Conservation (phyloP, 2,113 vertebrate species). For the Pao palembangensis region DNA sequence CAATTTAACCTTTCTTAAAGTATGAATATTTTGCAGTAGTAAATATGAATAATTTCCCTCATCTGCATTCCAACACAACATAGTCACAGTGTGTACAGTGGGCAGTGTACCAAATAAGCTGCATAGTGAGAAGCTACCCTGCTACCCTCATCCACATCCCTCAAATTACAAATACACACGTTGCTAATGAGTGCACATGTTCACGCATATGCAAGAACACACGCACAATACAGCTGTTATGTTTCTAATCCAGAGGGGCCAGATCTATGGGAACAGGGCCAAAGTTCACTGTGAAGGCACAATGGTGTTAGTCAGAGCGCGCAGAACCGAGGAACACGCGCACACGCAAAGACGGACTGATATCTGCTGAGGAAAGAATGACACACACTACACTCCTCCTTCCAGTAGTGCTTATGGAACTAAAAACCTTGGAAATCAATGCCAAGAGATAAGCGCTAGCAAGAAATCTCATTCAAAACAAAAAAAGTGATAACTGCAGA, state of each 20-base stretch:
- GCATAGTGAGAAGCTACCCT: slow-evolving; percentile 45
- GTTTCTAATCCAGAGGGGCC: slow-evolving; percentile 66
- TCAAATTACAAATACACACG: slow-evolving; percentile 31
- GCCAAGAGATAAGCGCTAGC: slow-evolving; percentile 30
- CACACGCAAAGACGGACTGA: slow-evolving; percentile 16
- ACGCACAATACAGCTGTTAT: slow-evolving; percentile 77
- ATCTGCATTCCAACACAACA: slow-evolving; percentile 45
- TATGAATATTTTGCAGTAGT: slow-evolving; percentile 34
- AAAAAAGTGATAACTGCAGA: neutral
- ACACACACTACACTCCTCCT: slow-evolving; percentile 24
- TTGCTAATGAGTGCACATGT: slow-evolving; percentile 44
- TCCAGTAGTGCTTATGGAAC: slow-evolving; percentile 8
- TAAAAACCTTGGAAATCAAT: slow-evolving; percentile 21
- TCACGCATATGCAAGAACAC: slow-evolving; percentile 32
- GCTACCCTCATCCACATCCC: slow-evolving; percentile 12
- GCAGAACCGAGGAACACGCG: slow-evolving; percentile 12
- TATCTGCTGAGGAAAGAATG: slow-evolving; percentile 27
- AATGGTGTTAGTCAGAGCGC: slow-evolving; percentile 72
- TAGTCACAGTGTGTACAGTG: slow-evolving; percentile 49
- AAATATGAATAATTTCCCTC: slow-evolving; percentile 47
- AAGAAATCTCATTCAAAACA: slow-evolving; percentile 26
- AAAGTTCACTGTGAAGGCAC: slow-evolving; percentile 58
- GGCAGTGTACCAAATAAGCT: slow-evolving; percentile 42
- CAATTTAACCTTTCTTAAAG: too few species aligned
- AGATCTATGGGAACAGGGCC: slow-evolving; percentile 62